phyloP scores from a whole-genome alignment of 2,888 invertebrate species.

The Sinelater perroti region DNA sequence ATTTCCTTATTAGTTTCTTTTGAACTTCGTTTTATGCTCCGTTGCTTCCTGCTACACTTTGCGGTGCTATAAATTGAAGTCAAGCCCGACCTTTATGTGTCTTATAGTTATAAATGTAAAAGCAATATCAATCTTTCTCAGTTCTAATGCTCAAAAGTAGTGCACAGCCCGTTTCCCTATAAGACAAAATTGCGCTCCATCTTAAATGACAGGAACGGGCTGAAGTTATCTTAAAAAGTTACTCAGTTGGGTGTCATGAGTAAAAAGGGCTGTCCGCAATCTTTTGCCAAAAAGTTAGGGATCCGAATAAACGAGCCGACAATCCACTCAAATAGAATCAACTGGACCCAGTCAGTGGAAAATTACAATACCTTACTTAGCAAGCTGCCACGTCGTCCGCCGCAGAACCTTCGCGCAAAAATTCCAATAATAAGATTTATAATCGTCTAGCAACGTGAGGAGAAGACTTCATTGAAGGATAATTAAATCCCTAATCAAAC shows the following conservation, averaged over 20 bases:
- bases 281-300: neutral
- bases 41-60: neutral
- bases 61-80: neutral
- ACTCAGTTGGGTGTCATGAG: neutral
- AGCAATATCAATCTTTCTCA: neutral
- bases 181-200: too few relatives aligned
- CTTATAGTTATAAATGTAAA: neutral
- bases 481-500: conserved; percentile 24
- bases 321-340: neutral
- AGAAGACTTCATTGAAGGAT: conserved; percentile 14
- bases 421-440: too few relatives aligned
- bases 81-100: neutral
- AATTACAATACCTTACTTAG: too few relatives aligned
- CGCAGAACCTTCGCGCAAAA: too few relatives aligned
- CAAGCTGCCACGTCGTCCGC: too few relatives aligned
- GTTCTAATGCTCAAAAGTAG: too few relatives aligned
- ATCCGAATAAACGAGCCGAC: neutral
- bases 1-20: conserved; percentile 1
- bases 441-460: too few relatives aligned
- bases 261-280: neutral
- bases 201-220: neutral
- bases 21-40: neutral
- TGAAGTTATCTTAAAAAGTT: neutral
- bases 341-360: neutral
- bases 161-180: too few relatives aligned